phyloP scores from a whole-genome alignment of 2,797 vertebrate genomes.

The Linurgus olivaceus region DNA sequence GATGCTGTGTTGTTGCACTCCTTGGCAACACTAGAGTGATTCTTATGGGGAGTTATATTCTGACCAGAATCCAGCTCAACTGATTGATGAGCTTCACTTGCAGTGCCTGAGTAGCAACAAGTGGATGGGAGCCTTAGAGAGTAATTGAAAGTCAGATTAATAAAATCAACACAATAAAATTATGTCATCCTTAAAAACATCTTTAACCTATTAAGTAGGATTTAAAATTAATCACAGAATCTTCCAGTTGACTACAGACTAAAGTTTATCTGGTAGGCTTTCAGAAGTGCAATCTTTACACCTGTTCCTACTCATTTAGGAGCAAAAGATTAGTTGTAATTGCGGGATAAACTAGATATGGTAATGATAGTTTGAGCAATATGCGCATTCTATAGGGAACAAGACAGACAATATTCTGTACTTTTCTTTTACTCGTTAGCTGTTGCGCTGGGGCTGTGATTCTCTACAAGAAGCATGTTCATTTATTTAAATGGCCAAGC shows the following conservation, averaged over 20 bases:
- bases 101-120: slow-evolving; percentile 32
- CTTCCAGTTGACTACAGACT: neutral
- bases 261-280: neutral
- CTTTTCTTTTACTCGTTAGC: neutral
- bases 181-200: slow-evolving; percentile 14
- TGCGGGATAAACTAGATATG: neutral
- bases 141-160: slow-evolving; percentile 1
- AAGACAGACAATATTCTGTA: neutral
- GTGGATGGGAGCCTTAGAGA: neutral
- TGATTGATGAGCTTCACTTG: neutral
- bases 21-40: neutral
- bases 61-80: neutral
- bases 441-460: neutral
- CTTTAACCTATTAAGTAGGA: neutral
- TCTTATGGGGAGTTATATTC: slow-evolving; percentile 6
- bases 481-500: neutral
- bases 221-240: slow-evolving; percentile 22
- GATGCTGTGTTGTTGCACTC: neutral
- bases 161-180: neutral
- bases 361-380: neutral
- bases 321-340: neutral
- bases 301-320: neutral
- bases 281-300: neutral
- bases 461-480: neutral
- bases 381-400: neutral